Base-by-base conservation (phyloP, 2,113 vertebrate species). In the Tringa solitaria region DNA sequence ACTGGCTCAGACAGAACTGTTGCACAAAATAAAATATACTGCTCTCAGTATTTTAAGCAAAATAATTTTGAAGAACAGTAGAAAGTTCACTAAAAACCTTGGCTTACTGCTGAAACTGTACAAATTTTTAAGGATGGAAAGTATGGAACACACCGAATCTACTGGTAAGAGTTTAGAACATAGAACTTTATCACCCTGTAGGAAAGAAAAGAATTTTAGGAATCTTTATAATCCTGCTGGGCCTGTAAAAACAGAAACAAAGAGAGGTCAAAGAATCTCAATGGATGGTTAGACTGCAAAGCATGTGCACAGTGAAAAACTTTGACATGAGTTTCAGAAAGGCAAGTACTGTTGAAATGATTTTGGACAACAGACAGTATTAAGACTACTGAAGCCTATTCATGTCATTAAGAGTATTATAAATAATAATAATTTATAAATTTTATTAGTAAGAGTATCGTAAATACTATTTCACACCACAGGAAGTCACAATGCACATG, bases 171-270 rank as follows among this genome's bases (percentile, higher is more conserved):
- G 8, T 39, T 63, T 54, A 54, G 53, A 54, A 83, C 80, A 93
- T 15, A 78, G 78, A 87, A 61, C 48, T 91, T 95, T 70, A 95
- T 74, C 84, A 13, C 53, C 54, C 67, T 70, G 67, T 65, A 94
- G 74, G 41, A 96, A 93, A 92, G 80, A 82, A 92, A 95, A 94
- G 79, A 92, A 97, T 96, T 96, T 95, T 82, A 94, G 77, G 96
- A 96, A 97, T 96, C 93, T 94, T 96, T 96, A 93, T 93, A 94
- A 96, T 95, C 92, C 88, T 87, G 81, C 76, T 89, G 76, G 87
- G 94, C 82, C 82, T 96, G 89, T 96, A 95, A 94, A 96, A 97
- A 95, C 87, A 94, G 85, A 90, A 91, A 84, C 90, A 91, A 79
- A 92, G 79, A 92, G 74, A 93, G 79, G 85, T 96, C 86, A 96